These are phyloP conservation scores for Trachelipus rathkii DNA, from an alignment of 1,140 invertebrate species.

Conservation along the genomic window DNA sequence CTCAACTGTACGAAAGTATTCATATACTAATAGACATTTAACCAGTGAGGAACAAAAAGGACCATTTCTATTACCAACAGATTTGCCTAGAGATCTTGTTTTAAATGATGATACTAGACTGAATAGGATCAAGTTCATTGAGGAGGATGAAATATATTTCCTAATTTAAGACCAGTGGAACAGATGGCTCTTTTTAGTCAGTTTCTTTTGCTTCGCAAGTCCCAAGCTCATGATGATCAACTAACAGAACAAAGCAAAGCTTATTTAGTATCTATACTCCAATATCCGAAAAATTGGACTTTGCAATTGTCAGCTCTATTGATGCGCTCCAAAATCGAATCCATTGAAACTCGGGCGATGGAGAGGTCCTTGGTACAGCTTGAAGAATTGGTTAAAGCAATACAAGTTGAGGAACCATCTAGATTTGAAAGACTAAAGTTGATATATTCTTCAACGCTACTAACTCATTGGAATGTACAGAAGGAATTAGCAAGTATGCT, in stretches of 20 bases:
- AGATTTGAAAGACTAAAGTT: conserved; percentile 54
- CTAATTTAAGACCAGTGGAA: conserved; percentile 64
- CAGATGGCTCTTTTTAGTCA: conserved; percentile 70
- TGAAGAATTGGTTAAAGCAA: conserved; percentile 65
- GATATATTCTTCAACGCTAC: conserved; percentile 56
- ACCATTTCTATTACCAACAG: conserved; percentile 49
- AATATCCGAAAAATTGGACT: conserved; percentile 49
- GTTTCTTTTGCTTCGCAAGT: conserved; percentile 51
- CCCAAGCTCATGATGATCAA: conserved; percentile 35
- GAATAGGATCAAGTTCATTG: conserved; percentile 67
- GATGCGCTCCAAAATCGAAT: conserved; percentile 70
- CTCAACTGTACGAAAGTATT: conserved; percentile 71
- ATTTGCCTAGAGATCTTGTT: conserved; percentile 56
- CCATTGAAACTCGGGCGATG: conserved; percentile 60
- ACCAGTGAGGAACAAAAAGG: conserved; percentile 51
- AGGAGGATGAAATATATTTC: conserved; percentile 53
- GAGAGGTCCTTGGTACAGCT: conserved; percentile 82
- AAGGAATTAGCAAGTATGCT: conserved; percentile 72
- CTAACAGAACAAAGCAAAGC: conserved; percentile 42
- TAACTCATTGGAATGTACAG: conserved; percentile 64
- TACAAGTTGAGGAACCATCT: conserved; percentile 52
- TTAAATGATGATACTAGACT: conserved; percentile 80
- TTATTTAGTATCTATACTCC: conserved; percentile 50
- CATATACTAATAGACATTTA: conserved; percentile 50
- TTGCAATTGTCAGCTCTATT: conserved; percentile 39